These are phyloP conservation scores for Drosophila azteca DNA, from an alignment of 1,140 invertebrate species.

Conservation along the genomic window DNA sequence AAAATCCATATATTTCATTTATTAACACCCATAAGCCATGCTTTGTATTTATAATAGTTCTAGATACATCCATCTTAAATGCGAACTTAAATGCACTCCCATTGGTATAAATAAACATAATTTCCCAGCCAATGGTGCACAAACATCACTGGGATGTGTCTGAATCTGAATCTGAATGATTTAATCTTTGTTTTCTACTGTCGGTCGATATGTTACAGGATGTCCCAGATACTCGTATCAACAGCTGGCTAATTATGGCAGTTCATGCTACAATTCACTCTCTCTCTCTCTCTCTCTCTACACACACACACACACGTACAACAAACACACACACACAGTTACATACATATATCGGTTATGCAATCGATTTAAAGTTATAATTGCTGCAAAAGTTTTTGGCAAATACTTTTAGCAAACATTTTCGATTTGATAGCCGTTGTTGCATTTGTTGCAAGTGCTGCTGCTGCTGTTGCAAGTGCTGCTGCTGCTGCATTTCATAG, in stretches of 20 bases:
- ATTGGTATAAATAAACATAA: too few species aligned
- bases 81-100: too few species aligned
- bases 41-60: too few species aligned
- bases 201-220: constrained; percentile 10
- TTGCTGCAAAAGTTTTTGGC: constrained; percentile 60
- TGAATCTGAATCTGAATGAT: constrained; percentile 17
- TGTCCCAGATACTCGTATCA: constrained; percentile 30
- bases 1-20: too few species aligned
- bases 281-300: too few species aligned
- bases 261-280: constrained; percentile 23
- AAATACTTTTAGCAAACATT: constrained; percentile 62
- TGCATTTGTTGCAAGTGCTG: constrained; percentile 3
- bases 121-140: too few species aligned
- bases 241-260: constrained; percentile 51
- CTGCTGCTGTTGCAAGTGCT: constrained; percentile 45
- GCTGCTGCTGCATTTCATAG: constrained; percentile 49
- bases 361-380: constrained; percentile 61
- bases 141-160: too few species aligned
- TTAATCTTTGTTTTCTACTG: constrained; percentile 24
- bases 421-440: constrained; percentile 41
- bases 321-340: neutral
- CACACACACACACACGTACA: neutral
- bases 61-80: too few species aligned
- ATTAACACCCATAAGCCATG: too few species aligned
- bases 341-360: constrained; percentile 3